Conservation (phyloP, 2,888 invertebrate species). For the Cephus pulcher region DNA sequence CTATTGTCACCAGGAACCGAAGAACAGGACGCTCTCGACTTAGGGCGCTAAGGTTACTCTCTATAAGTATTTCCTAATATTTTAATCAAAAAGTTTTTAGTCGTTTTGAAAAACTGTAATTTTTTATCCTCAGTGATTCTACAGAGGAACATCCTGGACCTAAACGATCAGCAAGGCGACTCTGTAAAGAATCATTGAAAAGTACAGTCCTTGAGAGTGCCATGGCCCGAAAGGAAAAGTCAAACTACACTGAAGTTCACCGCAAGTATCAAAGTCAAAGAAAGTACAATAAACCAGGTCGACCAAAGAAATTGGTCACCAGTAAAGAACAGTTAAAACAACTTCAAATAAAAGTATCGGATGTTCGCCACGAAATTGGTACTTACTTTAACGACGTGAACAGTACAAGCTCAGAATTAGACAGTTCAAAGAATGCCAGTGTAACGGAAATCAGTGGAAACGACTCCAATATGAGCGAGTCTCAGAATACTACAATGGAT, state of each 20-base stretch:
- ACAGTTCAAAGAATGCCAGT: conserved; percentile 41
- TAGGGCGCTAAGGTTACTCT: conserved; percentile 48
- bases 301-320: conserved; percentile 53
- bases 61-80: not conserved
- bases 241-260: conserved; percentile 69
- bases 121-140: conserved; percentile 44
- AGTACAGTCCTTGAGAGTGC: conserved; percentile 76
- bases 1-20: conserved; percentile 48
- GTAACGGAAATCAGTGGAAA: conserved; percentile 35
- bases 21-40: conserved; percentile 49
- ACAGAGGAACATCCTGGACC: conserved; percentile 62
- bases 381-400: conserved; percentile 37
- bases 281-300: conserved; percentile 56
- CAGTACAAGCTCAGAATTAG: conserved; percentile 41
- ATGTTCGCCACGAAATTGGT: conserved; percentile 36
- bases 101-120: not conserved
- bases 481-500: conserved; percentile 47
- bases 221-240: conserved; percentile 79
- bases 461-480: conserved; percentile 37
- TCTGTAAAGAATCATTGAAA: conserved; percentile 71
- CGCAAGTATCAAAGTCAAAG: conserved; percentile 52
- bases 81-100: not conserved
- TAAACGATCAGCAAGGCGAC: conserved; percentile 75
- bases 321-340: conserved; percentile 43
- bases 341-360: conserved; percentile 29